phyloP scores from a whole-genome alignment of 2,797 vertebrate species.

The Rhynchonycteris naso region DNA sequence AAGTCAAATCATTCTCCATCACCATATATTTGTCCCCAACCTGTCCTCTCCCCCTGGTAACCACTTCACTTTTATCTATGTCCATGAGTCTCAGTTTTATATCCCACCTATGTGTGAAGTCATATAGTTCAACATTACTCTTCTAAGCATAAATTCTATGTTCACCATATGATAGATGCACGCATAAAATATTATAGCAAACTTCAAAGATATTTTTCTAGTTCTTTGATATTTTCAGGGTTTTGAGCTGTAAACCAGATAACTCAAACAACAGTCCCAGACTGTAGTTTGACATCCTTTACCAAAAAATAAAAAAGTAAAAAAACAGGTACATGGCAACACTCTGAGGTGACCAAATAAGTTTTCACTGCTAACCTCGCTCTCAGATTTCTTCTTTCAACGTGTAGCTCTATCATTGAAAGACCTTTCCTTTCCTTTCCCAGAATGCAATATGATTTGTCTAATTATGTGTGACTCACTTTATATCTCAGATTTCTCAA shows the following conservation, averaged over 20 bases:
- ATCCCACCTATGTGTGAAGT: no score
- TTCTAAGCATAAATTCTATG: slow-evolving; percentile 22
- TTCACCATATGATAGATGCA: not conserved
- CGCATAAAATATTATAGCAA: not conserved
- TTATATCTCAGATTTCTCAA: slow-evolving; percentile 38
- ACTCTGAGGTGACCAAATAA: not conserved
- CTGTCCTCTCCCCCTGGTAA: no score
- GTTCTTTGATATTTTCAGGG: not conserved
- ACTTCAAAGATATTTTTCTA: slow-evolving; percentile 3
- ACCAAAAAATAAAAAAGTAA: not conserved
- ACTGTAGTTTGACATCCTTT: not conserved
- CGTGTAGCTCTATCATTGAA: not conserved
- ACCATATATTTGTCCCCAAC: no score
- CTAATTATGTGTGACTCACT: slow-evolving; percentile 16
- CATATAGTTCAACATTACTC: not conserved
- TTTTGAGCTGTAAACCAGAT: not conserved
- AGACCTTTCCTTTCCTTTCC: not conserved
- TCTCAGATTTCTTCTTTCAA: not conserved
- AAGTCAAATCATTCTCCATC: no score
- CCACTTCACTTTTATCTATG: no score
- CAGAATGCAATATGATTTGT: slow-evolving; percentile 42
- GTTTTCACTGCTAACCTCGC: not conserved
- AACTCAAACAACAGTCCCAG: not conserved
- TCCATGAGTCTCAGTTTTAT: no score
- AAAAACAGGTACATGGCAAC: not conserved